Base-by-base conservation (phyloP, 1,140 invertebrate genomes). In the Panagrolaimus sp. region DNA sequence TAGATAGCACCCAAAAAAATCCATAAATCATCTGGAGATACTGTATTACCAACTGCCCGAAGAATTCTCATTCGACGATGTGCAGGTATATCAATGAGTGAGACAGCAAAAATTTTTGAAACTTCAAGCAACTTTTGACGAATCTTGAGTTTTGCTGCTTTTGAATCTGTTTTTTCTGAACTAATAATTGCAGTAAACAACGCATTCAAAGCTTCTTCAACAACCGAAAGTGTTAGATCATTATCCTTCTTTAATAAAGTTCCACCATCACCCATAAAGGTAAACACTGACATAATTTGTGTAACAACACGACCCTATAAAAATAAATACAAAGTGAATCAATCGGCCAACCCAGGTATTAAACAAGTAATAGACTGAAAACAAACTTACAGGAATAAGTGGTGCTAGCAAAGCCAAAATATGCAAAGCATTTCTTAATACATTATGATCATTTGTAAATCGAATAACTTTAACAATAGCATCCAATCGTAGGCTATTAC, bases 191-290 rank as follows among this genome's bases (percentile, higher is more conserved):
- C 63, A 14, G 38, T 31, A 31, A 73, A 61, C 1, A 73, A 51
- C 5, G 72, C 70, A 9, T 43, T 14, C 4, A 74, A 42, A 20
- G 72, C 61, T 48, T 73, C 72, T 51, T 73, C 72, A 51, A 73
- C 46, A 16, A 73, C 46, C 8, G 14, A 63, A n/a, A 73, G 53
- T 1, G 72, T 73, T 25, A 73, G 31, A 20, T 74, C 71, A 47
- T 73, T 73, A 63, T 73, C 72, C 44, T 72, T 73, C 64, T 73
- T 73, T 1, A 73, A 27, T 4, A 73, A 20, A 42, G n/a, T n/a
- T n/a, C 71, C 72, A 16, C 71, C 72, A 64, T 69, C 47, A 45
- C 72, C 72, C 72, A 73, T 73, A 46, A 73, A 73, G 5, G 72
- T 48, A 46, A 73, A 73, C 14, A 73, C 20, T 2, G 72, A 74